Base-by-base conservation (phyloP, 2,113 vertebrate genomes). In the Holacanthus passer region DNA sequence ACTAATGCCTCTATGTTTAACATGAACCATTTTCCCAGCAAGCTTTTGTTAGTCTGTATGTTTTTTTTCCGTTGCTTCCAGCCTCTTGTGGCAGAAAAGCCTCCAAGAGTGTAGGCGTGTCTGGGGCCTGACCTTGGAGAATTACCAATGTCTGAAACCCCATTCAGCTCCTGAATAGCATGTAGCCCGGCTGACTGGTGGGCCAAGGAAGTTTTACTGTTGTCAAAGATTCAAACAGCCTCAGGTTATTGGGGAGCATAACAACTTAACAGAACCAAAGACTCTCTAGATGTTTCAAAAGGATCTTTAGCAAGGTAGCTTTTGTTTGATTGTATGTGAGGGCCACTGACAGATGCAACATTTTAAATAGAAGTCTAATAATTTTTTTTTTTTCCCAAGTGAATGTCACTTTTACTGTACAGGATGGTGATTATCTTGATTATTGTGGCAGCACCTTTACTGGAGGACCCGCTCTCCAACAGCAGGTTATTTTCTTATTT, bases 91-190 rank as follows among this genome's bases (percentile, higher is more conserved):
- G 75, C 73, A 83, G 81, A 90, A 85, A 81, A 87, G 84, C 73
- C 79, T 92, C 72, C 74, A 78, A 83, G 82, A 91, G 88, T 84
- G 89, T 88, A 82, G 87, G 91, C 83, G 88, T 92, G 89, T 92
- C 91, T 74, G 77, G 84, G 84, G 72, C 85, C 88, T 76, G 88
- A 93, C 90, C 93, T 92, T 85, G 85, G 86, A 92, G 91, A 91
- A 83, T 80, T 79, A 86, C 81, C 90, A 86, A 75, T 20, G 82
- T 93, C 89, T 84, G 82, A 89, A 90, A 77, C 84, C 88, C 89
- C 87, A 84, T 91, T 91, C 83, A 87, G 78, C 74, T 79, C 24
- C 76, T 84, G 77, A 87, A 86, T 84, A 68, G 82, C 77, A 66
- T 20, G 35, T 7, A 64, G 77, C 77, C 48, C 50, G 53, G 66